Evolutionary conservation across 64 coral and sea anemone genomes (phyloP).

Genomic region (Montipora sp.): DNA sequence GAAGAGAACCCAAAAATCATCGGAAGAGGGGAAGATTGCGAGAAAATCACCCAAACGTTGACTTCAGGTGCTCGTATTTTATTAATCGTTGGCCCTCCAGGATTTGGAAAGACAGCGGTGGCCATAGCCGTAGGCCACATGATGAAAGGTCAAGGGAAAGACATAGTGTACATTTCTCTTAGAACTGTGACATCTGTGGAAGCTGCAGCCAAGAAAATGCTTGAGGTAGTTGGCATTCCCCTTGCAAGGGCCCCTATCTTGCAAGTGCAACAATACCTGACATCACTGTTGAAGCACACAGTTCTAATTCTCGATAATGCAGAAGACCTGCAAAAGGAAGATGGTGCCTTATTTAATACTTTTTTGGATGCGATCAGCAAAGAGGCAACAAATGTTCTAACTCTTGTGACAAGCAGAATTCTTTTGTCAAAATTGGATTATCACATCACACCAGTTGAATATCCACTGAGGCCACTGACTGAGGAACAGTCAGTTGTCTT

Average conservation of each 20-base stretch:
- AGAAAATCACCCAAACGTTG: not conserved
- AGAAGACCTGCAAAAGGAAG: constrained; percentile 60
- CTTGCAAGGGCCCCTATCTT: not conserved
- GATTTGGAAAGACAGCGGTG: constrained; percentile 27
- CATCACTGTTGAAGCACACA: constrained; percentile 2
- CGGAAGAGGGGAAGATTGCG: not conserved
- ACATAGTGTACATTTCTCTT: constrained; percentile 32
- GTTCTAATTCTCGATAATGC: constrained; percentile 61
- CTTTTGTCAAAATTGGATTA: not conserved
- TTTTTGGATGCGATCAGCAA: constrained; percentile 38
- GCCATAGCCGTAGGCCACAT: constrained; percentile 1
- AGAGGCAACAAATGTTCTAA: constrained; percentile 32
- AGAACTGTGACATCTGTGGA: not conserved
- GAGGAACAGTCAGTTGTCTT: not conserved
- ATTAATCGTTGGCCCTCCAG: constrained; percentile 31
- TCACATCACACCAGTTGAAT: not conserved
- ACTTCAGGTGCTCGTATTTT: not conserved
- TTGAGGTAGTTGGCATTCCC: not conserved
- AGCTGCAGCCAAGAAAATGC: constrained; percentile 21
- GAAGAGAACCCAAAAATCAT: not conserved
- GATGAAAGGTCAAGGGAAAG: constrained; percentile 22
- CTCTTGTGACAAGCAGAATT: constrained; percentile 40
- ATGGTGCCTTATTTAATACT: not conserved
- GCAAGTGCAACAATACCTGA: constrained; percentile 4
- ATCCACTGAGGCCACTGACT: constrained; percentile 15